phyloP scores from a whole-genome alignment of 2,888 invertebrate species.

The Tyria jacobaeae region DNA sequence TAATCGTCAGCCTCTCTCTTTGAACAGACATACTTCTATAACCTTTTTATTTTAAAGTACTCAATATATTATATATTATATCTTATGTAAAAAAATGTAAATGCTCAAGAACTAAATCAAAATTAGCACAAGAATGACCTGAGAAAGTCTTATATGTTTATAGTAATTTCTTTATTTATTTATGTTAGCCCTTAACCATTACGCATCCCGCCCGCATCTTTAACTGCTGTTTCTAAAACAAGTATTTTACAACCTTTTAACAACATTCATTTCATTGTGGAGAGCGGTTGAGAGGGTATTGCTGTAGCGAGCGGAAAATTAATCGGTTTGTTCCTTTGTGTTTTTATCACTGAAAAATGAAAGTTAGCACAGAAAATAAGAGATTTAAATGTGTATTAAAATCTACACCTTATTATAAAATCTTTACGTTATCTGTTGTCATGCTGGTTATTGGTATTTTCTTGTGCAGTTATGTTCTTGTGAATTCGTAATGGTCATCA shows the following conservation, averaged over 20 bases:
- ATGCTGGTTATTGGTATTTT: too few relatives aligned
- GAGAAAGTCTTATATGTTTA: not conserved
- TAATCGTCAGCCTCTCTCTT: too few relatives aligned
- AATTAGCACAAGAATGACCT: not conserved
- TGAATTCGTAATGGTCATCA: not conserved
- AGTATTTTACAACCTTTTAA: slow-evolving; percentile 34
- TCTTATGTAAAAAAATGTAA: not conserved
- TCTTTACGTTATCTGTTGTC: not conserved
- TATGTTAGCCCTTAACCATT: not conserved
- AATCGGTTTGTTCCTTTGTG: slow-evolving; percentile 3
- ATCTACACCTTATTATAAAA: not conserved
- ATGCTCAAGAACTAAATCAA: not conserved
- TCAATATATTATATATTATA: too few relatives aligned
- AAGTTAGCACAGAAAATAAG: not conserved
- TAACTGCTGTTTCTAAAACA: slow-evolving; percentile 23
- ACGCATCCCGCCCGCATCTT: not conserved
- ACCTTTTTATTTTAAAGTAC: too few relatives aligned
- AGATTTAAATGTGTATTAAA: not conserved
- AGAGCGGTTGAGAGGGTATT: slow-evolving; percentile 22
- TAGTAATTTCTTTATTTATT: not conserved
- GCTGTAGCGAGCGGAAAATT: slow-evolving; percentile 18
- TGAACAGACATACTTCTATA: too few relatives aligned
- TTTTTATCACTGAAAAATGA: not conserved
- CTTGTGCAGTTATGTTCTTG: not conserved
- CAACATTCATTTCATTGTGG: slow-evolving; percentile 22